Conservation (phyloP, 2,888 invertebrate genomes). For the Alloplasta piceator region DNA sequence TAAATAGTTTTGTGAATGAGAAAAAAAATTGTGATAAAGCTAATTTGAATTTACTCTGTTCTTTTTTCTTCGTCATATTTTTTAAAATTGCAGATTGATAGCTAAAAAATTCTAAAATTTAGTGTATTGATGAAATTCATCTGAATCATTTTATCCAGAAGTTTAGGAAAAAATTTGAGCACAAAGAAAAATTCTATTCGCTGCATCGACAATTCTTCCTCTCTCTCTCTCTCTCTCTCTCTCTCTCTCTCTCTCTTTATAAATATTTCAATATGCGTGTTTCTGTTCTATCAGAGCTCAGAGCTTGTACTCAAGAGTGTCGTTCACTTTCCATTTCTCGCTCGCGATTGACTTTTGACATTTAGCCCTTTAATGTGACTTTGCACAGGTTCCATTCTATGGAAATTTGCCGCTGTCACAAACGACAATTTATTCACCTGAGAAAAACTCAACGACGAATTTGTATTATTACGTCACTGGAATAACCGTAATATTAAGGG, state of each 20-base stretch:
- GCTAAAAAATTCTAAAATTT: too few relatives aligned
- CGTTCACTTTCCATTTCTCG: constrained; percentile 50
- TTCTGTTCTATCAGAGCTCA: neutral
- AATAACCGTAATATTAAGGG: too few relatives aligned
- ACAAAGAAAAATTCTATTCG: too few relatives aligned
- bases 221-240: constrained; percentile 24
- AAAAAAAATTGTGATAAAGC: too few relatives aligned
- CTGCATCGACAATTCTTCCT: constrained; percentile 22
- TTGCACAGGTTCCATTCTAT: constrained; percentile 61
- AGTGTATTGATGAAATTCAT: too few relatives aligned
- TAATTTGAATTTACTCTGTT: too few relatives aligned
- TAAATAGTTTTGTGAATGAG: too few relatives aligned
- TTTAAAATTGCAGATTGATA: too few relatives aligned
- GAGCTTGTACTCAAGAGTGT: neutral
- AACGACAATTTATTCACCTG: constrained; percentile 39
- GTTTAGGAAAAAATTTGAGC: too few relatives aligned
- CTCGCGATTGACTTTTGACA: constrained; percentile 68
- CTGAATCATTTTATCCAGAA: too few relatives aligned
- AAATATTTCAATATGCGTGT: constrained; percentile 9
- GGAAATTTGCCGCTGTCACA: constrained; percentile 60
- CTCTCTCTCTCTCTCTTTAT: constrained; percentile 36
- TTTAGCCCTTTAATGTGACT: constrained; percentile 64
- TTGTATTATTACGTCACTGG: neutral
- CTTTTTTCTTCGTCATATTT: too few relatives aligned
- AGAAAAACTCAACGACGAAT: constrained; percentile 17